phyloP scores from a whole-genome alignment of 2,888 invertebrate species.

The Anthrax anthrax region DNA sequence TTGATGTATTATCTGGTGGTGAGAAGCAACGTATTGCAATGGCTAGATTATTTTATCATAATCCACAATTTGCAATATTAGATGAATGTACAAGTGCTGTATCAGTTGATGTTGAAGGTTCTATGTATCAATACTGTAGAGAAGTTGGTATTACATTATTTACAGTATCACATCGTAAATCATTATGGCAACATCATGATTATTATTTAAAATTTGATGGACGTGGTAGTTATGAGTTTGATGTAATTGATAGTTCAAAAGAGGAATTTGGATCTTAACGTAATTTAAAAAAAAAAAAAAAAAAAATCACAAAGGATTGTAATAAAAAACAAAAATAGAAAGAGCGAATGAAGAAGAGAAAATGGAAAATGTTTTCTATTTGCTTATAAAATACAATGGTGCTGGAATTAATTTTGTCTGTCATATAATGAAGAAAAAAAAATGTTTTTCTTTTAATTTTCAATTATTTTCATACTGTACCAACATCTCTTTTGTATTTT shows the following conservation, averaged over 20 bases:
- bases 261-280: constrained; percentile 86
- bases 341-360: constrained; percentile 12
- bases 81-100: constrained; percentile 99
- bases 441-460: too few relatives aligned
- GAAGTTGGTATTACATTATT: constrained; percentile 78
- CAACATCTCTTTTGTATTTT: too few relatives aligned
- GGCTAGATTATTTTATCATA: constrained; percentile 94
- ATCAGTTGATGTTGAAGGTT: constrained; percentile 94
- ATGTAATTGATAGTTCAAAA: constrained; percentile 69
- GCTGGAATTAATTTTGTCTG: too few relatives aligned
- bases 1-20: constrained; percentile 94
- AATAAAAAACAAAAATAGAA: not conserved
- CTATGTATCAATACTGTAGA: constrained; percentile 90
- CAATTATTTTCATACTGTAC: too few relatives aligned
- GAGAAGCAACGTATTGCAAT: constrained; percentile 98
- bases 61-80: constrained; percentile 95
- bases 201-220: constrained; percentile 95
- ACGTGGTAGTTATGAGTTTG: constrained; percentile 77
- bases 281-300: not conserved
- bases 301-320: too few relatives aligned
- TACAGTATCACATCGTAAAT: constrained; percentile 94
- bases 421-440: too few relatives aligned
- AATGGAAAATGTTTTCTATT: too few relatives aligned
- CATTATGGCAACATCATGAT: constrained; percentile 95
- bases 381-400: too few relatives aligned